These are phyloP conservation scores for Geotrupes spiniger DNA, from an alignment of 2,888 invertebrate genomes.

Conservation along the genomic window DNA sequence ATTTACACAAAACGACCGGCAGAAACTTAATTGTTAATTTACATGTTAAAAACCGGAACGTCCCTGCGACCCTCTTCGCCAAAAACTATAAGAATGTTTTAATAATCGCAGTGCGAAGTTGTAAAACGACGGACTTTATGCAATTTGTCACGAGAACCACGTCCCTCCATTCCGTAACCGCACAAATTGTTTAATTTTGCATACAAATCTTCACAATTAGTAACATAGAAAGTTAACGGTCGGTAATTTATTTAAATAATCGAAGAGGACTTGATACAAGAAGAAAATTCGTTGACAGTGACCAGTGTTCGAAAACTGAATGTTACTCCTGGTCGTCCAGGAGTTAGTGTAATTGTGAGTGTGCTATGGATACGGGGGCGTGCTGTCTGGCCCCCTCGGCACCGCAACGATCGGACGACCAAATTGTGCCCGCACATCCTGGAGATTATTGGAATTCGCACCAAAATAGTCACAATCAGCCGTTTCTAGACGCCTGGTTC, in stretches of 20 bases:
- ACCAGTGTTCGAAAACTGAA: slow-evolving; percentile 7
- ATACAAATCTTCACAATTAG: too few species aligned
- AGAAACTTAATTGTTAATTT: slow-evolving; percentile 9
- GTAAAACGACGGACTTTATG: neutral
- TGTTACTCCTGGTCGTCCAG: slow-evolving; percentile 26
- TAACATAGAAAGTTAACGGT: too few species aligned
- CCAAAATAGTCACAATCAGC: slow-evolving; percentile 36
- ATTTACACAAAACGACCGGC: slow-evolving; percentile 1
- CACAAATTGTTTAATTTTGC: too few species aligned
- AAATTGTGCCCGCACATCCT: slow-evolving; percentile 46
- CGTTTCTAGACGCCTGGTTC: slow-evolving; percentile 49
- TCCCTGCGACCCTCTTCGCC: neutral
- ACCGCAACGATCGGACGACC: slow-evolving; percentile 47
- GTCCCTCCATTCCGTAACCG: too few species aligned
- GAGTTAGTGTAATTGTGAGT: slow-evolving; percentile 29
- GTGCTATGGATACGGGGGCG: slow-evolving; percentile 50
- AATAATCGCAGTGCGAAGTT: neutral
- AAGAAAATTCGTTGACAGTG: slow-evolving; percentile 4
- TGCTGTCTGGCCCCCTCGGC: slow-evolving; percentile 48
- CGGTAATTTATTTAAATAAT: neutral
- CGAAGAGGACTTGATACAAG: too few species aligned
- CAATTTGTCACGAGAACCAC: too few species aligned
- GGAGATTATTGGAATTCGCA: slow-evolving; percentile 51
- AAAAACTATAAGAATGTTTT: neutral
- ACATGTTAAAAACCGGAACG: slow-evolving; percentile 10